Base-by-base conservation (phyloP, 2,888 invertebrate genomes). In the Corythucha ciliata region DNA sequence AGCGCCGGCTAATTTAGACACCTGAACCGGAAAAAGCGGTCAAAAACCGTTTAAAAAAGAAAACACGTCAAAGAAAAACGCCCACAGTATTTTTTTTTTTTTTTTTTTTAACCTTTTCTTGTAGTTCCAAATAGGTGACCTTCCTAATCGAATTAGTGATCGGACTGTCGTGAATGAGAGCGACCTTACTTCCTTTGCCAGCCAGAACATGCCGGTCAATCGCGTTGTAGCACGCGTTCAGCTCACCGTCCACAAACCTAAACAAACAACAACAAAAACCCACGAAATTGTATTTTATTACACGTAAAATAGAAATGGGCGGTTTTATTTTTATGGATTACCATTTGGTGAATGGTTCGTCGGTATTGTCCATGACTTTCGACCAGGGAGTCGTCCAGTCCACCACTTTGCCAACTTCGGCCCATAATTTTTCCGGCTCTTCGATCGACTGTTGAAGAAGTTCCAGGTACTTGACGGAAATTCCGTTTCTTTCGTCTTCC, bases 181-280 rank as follows among this genome's bases (percentile, higher is more conserved):
- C 93, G 0, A 80, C 72, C 63, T 83, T 81, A 8, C 79, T 75
- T 0, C 90, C 92, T 12, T 76, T 73, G 0, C 92, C 92, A 0
- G 76, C 77, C 6, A 75, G 74, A 4, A 93, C 83, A 70, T 94
- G 93, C 0, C 93, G 77, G 68, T 94, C 94, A 8, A 94, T 73
- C 0, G 91, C 87, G 68, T 94, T 94, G 73, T 91, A 83, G 64
- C 92, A 91, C 0, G 91, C 90, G 62, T 92, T 94, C 66, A 93
- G 67, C 68, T 91, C 83, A 0, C 93, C 94, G 0, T 90, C 93
- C 2, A 80, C 79, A 73, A 83, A 90, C 89, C 88, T 85, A 59
- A 37, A 10, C 4, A 10, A 8, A 8, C 10, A 41, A 22, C 20
- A 18, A 10, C 16, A n/a, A n/a, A n/a, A n/a, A n/a, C n/a, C n/a